Conservation (phyloP, 2,113 vertebrate species). For the Pica pica region DNA sequence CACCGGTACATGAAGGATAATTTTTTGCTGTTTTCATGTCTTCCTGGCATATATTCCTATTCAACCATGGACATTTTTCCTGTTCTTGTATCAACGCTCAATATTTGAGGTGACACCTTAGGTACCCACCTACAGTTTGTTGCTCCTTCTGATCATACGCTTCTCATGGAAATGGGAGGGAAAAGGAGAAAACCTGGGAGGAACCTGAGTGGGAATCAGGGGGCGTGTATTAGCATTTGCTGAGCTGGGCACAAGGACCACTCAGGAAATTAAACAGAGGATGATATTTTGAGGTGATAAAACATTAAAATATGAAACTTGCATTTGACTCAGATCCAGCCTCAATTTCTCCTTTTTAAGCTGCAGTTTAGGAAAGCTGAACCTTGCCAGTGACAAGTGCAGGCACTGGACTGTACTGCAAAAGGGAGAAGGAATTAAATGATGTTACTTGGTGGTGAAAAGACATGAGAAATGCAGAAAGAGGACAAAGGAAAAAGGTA, state of each 20-base stretch:
- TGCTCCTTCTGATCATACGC: not conserved
- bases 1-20: not conserved
- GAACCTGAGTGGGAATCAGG: not conserved
- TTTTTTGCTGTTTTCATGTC: not conserved
- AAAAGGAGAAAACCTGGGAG: not conserved
- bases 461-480: not conserved
- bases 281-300: conserved; percentile 29
- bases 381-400: not conserved
- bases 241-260: not conserved
- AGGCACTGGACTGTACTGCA: not conserved
- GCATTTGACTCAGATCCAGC: not conserved
- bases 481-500: not conserved
- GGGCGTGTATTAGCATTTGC: not conserved
- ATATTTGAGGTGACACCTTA: not conserved
- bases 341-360: conserved; percentile 6
- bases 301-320: conserved; percentile 23
- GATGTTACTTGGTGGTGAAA: not conserved
- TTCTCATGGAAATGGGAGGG: not conserved
- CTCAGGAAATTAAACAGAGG: conserved; percentile 29
- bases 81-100: not conserved
- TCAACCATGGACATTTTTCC: not conserved
- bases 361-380: not conserved
- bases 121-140: not conserved
- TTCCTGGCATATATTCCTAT: not conserved
- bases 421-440: not conserved